Percentiles rank a stretch among this genome's conserved stretches.
phyloP scores from a whole-genome alignment of 92 coral and sea anemone species.

The Scolanthus callimorphus region DNA sequence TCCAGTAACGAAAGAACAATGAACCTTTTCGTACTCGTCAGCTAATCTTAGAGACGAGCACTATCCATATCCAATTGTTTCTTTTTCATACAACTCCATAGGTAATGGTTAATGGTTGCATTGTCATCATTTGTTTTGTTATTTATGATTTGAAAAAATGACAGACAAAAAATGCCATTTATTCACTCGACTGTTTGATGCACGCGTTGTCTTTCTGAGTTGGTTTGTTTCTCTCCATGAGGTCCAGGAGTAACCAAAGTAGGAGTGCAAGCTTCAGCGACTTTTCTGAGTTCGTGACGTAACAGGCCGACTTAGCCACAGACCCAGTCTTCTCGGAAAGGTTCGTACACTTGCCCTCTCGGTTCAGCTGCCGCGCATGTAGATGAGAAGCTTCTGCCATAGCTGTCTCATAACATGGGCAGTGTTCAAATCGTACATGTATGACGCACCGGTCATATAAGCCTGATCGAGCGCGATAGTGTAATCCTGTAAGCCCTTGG shows the following conservation, averaged over 20 bases:
- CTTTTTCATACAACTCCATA: too few relatives aligned
- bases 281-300: conserved; percentile 32
- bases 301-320: conserved; percentile 51
- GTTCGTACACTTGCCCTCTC: conserved; percentile 25
- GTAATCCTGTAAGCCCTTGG: conserved; percentile 58
- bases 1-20: background rate
- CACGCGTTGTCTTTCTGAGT: conserved; percentile 35
- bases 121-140: too few relatives aligned
- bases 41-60: background rate
- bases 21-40: background rate
- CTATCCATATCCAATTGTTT: background rate
- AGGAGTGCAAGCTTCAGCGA: conserved; percentile 46
- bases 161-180: too few relatives aligned
- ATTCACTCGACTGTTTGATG: conserved; percentile 29
- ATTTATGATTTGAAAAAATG: too few relatives aligned
- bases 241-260: conserved; percentile 10
- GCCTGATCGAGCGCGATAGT: conserved; percentile 44
- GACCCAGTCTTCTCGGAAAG: conserved; percentile 35
- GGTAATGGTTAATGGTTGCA: too few relatives aligned
- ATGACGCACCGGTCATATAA: conserved; percentile 36
- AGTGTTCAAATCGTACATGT: conserved; percentile 55
- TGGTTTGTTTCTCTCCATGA: conserved; percentile 11
- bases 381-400: conserved; percentile 47
- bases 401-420: conserved; percentile 48
- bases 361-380: conserved; percentile 49